Evolutionary conservation across 2,113 vertebrate genomes (phyloP).

Genomic region (Motacilla tschutschensis): DNA sequence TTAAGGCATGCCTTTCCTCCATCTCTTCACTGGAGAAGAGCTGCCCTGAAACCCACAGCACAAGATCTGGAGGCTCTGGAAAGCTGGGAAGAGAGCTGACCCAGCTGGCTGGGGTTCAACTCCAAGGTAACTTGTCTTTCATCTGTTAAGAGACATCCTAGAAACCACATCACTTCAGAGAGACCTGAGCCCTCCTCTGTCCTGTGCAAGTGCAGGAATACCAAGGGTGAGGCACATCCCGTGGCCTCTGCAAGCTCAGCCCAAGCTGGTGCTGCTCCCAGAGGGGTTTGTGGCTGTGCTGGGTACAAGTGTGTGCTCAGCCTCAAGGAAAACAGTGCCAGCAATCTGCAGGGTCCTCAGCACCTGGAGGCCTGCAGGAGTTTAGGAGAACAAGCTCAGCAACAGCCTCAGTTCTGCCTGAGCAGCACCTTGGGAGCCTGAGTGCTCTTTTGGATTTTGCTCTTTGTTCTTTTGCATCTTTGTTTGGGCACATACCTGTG

Average conservation of each 20-base stretch:
- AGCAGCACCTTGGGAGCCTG: background rate
- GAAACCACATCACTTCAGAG: background rate
- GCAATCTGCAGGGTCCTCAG: background rate
- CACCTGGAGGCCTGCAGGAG: rapidly evolving
- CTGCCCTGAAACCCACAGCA: background rate
- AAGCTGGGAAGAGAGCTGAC: background rate
- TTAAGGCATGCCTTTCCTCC: background rate
- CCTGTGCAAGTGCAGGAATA: background rate
- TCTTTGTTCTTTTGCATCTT: background rate
- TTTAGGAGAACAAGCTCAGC: background rate
- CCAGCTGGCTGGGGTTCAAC: background rate
- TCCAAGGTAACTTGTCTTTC: background rate
- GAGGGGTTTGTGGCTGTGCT: background rate
- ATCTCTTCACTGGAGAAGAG: background rate
- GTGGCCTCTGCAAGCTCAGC: rapidly evolving
- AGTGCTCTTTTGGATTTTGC: background rate
- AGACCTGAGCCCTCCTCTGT: too few relatives aligned
- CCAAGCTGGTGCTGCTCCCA: background rate
- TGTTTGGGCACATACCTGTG: background rate
- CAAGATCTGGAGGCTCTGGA: background rate
- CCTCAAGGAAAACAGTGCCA: background rate
- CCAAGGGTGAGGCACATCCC: background rate
- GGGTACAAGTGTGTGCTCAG: background rate
- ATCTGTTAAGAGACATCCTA: background rate
- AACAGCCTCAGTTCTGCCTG: background rate